Evolutionary conservation across 1,140 invertebrate genomes (phyloP), one percentile per base, ranked within the genome.

Genomic region (Cydia strobilella): DNA sequence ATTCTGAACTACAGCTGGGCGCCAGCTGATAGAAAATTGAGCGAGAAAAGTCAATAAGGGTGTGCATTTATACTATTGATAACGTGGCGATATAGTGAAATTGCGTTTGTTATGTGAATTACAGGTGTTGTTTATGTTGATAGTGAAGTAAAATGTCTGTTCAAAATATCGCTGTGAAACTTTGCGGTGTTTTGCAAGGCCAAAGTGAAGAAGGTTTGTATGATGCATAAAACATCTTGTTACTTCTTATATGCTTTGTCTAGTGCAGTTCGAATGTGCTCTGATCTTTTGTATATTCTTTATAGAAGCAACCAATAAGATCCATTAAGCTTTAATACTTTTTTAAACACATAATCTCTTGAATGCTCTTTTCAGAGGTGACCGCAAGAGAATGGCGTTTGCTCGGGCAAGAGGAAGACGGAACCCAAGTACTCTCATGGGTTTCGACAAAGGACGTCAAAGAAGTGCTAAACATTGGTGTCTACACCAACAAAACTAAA

Each of bases 401-500:
- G 74, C 89, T 97, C 74, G 96, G 96, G 0, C 96, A 96, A 90
- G 96, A 97, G 82, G 95, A 95, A 87, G 95, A 96, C 86, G 95
- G 95, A 2, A 94, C 94, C 5, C 88, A 96, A 79, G 80, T 96
- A 15, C 93, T 96, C n/a, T 94, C 95, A 18, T 96, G 96, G 96
- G 94, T 96, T 74, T 94, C 94, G 80, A 88, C 86, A 27, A 79
- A 87, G 25, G 84, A 88, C 20, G 82, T 85, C 10, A 80, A 87
- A 51, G 86, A 90, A 78, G 85, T 93, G 20, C 75, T 88, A 42
- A 94, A 92, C 62, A 90, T 95, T 51, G 94, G 94, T 5, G 83
- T 93, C 27, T 94, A 94, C 72, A 91, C 87, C 69, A 94, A 94
- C 71, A 93, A 93, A 71, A 91, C 93, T 20, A 95, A 95, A 81